These are phyloP conservation scores for Mesoligia furuncula DNA, from an alignment of 2,888 invertebrate genomes.

Conservation along the genomic window DNA sequence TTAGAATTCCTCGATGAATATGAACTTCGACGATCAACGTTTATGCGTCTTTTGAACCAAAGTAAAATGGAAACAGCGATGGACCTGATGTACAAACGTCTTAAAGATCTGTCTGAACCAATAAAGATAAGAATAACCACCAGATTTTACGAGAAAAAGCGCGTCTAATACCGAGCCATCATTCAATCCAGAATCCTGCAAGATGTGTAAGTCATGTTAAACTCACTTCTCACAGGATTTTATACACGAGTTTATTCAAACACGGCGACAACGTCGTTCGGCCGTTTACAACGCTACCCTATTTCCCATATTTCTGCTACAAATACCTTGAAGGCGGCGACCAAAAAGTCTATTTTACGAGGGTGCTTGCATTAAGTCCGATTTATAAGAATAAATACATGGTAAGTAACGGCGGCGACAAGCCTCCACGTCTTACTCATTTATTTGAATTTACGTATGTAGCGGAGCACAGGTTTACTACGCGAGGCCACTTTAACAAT, in stretches of 20 bases:
- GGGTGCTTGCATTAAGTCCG: conserved; percentile 76
- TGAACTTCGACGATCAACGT: conserved; percentile 8
- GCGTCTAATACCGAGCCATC: conserved; percentile 12
- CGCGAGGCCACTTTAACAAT: conserved; percentile 36
- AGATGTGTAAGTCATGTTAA: conserved; percentile 23
- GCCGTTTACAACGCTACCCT: conserved; percentile 59
- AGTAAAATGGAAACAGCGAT: conserved; percentile 5
- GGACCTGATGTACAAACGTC: conserved; percentile 14
- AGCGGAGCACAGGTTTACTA: conserved; percentile 64
- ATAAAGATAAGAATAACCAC: conserved; percentile 32
- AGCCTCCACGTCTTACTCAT: conserved; percentile 66
- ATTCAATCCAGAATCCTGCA: conserved; percentile 26
- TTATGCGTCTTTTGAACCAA: conserved; percentile 14
- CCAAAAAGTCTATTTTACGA: conserved; percentile 78
- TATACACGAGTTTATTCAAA: conserved; percentile 53
- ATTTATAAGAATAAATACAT: conserved; percentile 82
- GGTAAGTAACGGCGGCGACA: conserved; percentile 71
- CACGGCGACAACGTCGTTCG: conserved; percentile 24
- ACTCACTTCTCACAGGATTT: conserved; percentile 26
- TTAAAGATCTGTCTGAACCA: conserved; percentile 10
- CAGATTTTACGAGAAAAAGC: conserved; percentile 27
- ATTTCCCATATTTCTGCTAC: conserved; percentile 69
- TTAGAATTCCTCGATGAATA: conserved; percentile 27
- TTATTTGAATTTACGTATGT: conserved; percentile 72
- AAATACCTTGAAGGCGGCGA: conserved; percentile 67